Base-by-base conservation (phyloP, 2,113 vertebrate genomes). In the Delphinus delphis region DNA sequence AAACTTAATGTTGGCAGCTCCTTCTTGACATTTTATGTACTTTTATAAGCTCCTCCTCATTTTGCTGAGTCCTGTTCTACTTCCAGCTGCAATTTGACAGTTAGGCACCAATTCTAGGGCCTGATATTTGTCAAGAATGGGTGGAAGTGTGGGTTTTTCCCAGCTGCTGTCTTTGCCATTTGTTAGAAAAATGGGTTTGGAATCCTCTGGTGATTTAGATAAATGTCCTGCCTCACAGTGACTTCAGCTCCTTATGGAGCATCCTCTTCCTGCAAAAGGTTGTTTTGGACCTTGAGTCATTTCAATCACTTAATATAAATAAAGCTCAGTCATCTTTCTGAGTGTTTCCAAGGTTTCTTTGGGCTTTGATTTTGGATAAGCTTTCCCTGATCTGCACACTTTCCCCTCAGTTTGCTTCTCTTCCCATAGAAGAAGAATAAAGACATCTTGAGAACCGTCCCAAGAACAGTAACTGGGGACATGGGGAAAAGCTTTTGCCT, bases 141-240 rank as follows among this genome's bases (percentile, higher is more conserved):
- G 2, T 23, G 5, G 3, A 53, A 8, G 0, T 14, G 10, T 41
- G n/a, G 33, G 6, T 0, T 41, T 1, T 67, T 25, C 4, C 6
- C 31, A 47, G 4, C 0, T 26, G 58, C 5, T 23, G 3, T n/a
- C 68, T 8, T 81, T 2, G 8, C 4, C 17, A 23, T 60, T 58
- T 81, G 18, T 65, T n/a, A 58, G 21, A 47, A 28, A 41, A 87
- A 5, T 23, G 28, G 21, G 14, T 81, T 18, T 47, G 36, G 8
- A 38, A 8, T 31, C 31, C 8, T 62, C 44, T 92, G 50, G 55
- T 62, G 25, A 84, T 26, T 80, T 41, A 84, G 33, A 11, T 33
- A 25, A 80, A n/a, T 3, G 6, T 15, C 12, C 26, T 70, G 36
- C 13, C 7, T 77, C 21, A 8, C 11, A 21, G 28, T 58, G 14